phyloP scores from a whole-genome alignment of 2,113 vertebrate genomes.

The Gallinago media region DNA sequence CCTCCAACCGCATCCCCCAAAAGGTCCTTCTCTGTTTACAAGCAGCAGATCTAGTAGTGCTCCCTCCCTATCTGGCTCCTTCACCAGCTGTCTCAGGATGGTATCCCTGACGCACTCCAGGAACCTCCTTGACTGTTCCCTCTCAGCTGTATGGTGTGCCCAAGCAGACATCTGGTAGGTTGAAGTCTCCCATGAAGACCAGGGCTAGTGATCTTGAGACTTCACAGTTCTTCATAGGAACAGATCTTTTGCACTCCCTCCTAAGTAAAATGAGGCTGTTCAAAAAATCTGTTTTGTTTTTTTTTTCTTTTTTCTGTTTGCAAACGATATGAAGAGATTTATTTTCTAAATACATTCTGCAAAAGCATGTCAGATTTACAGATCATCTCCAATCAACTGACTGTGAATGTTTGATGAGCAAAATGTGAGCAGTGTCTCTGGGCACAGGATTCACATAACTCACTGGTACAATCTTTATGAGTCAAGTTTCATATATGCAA shows the following conservation, averaged over 20 bases:
- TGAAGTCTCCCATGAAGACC: no score
- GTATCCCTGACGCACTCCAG: no score
- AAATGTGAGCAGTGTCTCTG: not conserved
- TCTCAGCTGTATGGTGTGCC: no score
- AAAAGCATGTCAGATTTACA: not conserved
- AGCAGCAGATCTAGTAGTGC: no score
- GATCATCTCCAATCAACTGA: not conserved
- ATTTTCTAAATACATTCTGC: not conserved
- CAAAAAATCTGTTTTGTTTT: not conserved
- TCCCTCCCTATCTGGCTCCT: no score
- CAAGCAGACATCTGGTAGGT: no score
- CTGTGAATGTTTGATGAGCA: not conserved
- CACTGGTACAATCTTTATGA: not conserved
- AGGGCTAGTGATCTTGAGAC: no score
- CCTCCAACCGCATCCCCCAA: no score
- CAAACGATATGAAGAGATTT: not conserved
- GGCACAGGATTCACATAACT: not conserved
- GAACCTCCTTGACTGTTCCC: no score
- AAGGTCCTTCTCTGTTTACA: no score
- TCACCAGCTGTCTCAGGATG: no score
- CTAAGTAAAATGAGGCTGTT: not conserved
- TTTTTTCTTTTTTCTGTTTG: not conserved
- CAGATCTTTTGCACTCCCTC: not conserved
- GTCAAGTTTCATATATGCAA: not conserved
- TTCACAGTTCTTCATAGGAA: not conserved